Conservation (phyloP, 53 echinoderm and acorn worm species). For the Crossaster papposus region DNA sequence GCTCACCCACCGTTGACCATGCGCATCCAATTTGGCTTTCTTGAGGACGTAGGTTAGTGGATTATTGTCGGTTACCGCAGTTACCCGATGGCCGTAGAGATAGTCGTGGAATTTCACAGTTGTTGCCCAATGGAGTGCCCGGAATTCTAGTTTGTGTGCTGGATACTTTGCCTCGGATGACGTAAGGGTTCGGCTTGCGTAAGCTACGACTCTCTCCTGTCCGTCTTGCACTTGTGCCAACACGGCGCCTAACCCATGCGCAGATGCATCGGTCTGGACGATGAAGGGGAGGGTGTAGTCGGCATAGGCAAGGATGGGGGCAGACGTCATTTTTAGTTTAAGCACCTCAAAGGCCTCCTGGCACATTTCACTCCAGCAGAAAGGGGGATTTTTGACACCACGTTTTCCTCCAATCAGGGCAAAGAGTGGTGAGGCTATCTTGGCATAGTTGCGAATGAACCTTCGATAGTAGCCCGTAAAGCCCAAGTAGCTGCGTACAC, state of each 20-base stretch:
- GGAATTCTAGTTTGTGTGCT: constrained; percentile 41
- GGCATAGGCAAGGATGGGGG: constrained; percentile 29
- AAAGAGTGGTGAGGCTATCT: neutral
- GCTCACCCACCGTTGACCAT: constrained; percentile 45
- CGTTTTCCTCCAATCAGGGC: neutral
- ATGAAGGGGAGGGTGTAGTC: constrained; percentile 31
- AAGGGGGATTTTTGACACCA: neutral
- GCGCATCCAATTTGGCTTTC: constrained; percentile 18
- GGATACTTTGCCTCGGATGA: constrained; percentile 36
- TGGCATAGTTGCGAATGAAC: constrained; percentile 23
- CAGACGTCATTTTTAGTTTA: neutral
- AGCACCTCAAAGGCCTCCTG: neutral
- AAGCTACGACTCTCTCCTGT: constrained; percentile 3
- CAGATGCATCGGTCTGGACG: constrained; percentile 44
- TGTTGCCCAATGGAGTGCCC: constrained; percentile 26
- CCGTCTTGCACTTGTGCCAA: constrained; percentile 35
- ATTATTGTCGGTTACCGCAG: constrained; percentile 40
- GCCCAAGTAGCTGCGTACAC: constrained; percentile 21
- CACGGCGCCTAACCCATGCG: constrained; percentile 22
- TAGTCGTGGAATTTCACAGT: neutral
- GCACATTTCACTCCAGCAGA: neutral
- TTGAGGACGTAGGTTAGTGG: constrained; percentile 29
- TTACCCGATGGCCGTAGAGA: neutral
- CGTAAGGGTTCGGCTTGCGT: constrained; percentile 27
- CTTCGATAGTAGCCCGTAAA: constrained; percentile 26